Percentiles rank a stretch among this genome's conserved stretches.
phyloP scores from a whole-genome alignment of 2,113 vertebrate genomes.

The Corydoras sp. region DNA sequence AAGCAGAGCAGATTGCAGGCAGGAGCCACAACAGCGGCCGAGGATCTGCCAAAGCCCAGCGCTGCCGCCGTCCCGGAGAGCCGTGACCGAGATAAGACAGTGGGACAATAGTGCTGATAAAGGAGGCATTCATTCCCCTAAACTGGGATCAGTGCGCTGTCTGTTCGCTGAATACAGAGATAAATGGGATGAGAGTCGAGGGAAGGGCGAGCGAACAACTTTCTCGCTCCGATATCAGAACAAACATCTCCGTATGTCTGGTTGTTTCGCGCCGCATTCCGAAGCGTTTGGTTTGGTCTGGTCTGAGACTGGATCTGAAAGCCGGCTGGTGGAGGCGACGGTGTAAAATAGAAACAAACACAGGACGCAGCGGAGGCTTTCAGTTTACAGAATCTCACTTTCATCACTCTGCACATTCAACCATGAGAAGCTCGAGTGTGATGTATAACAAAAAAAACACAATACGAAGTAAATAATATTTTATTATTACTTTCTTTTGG shows the following conservation, averaged over 20 bases:
- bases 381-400: background rate
- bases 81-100: background rate
- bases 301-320: background rate
- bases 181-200: constrained; percentile 16
- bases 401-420: background rate
- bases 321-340: no score
- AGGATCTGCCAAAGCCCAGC: constrained; percentile 26
- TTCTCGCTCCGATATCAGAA: background rate
- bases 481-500: no score
- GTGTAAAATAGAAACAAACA: background rate
- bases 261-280: background rate
- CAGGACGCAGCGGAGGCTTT: background rate
- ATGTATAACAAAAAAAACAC: no score
- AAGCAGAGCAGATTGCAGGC: background rate
- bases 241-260: background rate
- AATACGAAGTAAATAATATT: no score
- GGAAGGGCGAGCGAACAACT: background rate
- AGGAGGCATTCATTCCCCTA: constrained; percentile 19
- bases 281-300: background rate
- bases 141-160: constrained; percentile 9
- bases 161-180: constrained; percentile 10
- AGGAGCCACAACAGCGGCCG: background rate
- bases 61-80: constrained; percentile 2
- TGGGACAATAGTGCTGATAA: constrained; percentile 25
- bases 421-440: no score